phyloP scores from a whole-genome alignment of 2,113 vertebrate species.

The Poecile atricapillus region DNA sequence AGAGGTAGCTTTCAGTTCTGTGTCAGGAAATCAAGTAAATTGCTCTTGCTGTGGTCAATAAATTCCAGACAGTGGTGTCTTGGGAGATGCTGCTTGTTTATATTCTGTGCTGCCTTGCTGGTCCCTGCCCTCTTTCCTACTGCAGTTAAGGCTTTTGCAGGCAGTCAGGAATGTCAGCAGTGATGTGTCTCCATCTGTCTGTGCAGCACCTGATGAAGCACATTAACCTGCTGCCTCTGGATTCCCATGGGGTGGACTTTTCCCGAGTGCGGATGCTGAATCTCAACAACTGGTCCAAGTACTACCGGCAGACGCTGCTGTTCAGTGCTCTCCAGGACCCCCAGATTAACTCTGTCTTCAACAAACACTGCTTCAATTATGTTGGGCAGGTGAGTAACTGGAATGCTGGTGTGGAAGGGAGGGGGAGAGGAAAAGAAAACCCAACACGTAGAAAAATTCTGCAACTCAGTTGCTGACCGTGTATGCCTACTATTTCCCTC shows the following conservation, averaged over 20 bases:
- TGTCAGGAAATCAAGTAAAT: background rate
- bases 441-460: fast-evolving
- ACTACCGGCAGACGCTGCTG: conserved; percentile 91
- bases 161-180: background rate
- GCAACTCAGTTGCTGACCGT: background rate
- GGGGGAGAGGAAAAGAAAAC: background rate
- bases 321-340: conserved; percentile 90
- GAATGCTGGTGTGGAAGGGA: fast-evolving
- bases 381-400: conserved; percentile 82
- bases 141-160: background rate
- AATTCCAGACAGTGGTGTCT: background rate
- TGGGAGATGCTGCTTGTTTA: background rate
- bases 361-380: conserved; percentile 87
- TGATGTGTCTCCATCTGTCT: background rate
- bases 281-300: conserved; percentile 87
- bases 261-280: conserved; percentile 93
- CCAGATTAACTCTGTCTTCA: conserved; percentile 90
- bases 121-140: background rate
- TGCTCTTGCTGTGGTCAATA: background rate
- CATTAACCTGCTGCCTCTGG: conserved; percentile 89
- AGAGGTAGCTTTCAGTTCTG: background rate
- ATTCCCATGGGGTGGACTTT: conserved; percentile 93
- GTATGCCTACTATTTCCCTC: background rate
- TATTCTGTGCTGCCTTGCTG: background rate
- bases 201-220: conserved; percentile 88